Conservation (phyloP, 2,113 vertebrate genomes). For the Perca schrenkii region DNA sequence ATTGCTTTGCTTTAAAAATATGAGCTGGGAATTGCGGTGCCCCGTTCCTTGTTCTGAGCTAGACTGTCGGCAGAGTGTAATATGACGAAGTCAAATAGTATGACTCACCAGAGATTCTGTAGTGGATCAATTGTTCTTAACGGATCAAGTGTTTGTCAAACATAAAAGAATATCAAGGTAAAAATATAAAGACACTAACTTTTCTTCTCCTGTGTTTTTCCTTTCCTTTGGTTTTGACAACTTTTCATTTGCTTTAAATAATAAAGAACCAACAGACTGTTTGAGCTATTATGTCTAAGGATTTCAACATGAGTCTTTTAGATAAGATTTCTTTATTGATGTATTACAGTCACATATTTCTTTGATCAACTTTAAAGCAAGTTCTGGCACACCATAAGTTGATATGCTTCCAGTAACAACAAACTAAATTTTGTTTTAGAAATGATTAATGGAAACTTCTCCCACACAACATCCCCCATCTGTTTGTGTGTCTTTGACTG, state of each 20-base stretch:
- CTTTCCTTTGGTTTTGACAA: slow-evolving; percentile 28
- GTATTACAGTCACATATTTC: slow-evolving; percentile 28
- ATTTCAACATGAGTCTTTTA: slow-evolving; percentile 16
- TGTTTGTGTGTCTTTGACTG: slow-evolving; percentile 12
- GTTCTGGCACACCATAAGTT: not conserved
- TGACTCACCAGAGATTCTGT: slow-evolving; percentile 44
- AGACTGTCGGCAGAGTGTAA: slow-evolving; percentile 34
- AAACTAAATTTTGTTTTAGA: slow-evolving; percentile 17
- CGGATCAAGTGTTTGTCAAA: slow-evolving; percentile 60
- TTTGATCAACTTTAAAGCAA: slow-evolving; percentile 59
- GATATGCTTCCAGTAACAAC: not conserved
- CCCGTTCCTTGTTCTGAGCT: slow-evolving; percentile 53
- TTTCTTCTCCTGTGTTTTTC: slow-evolving; percentile 22
- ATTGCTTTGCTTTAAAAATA: slow-evolving; percentile 73
- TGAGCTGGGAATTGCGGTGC: slow-evolving; percentile 63
- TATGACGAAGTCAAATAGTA: slow-evolving; percentile 53
- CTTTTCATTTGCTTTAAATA: slow-evolving; percentile 31
- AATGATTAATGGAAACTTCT: slow-evolving; percentile 34
- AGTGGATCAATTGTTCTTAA: slow-evolving; percentile 65
- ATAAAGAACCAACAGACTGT: slow-evolving; percentile 26
- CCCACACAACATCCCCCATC: not conserved
- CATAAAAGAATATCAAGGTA: slow-evolving; percentile 28
- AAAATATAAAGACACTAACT: slow-evolving; percentile 29
- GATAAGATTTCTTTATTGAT: slow-evolving; percentile 27
- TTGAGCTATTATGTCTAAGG: slow-evolving; percentile 4